Evolutionary conservation across 2,888 invertebrate species (phyloP), one percentile per base, ranked within the genome.

Genomic region (Amphipyra berbera): DNA sequence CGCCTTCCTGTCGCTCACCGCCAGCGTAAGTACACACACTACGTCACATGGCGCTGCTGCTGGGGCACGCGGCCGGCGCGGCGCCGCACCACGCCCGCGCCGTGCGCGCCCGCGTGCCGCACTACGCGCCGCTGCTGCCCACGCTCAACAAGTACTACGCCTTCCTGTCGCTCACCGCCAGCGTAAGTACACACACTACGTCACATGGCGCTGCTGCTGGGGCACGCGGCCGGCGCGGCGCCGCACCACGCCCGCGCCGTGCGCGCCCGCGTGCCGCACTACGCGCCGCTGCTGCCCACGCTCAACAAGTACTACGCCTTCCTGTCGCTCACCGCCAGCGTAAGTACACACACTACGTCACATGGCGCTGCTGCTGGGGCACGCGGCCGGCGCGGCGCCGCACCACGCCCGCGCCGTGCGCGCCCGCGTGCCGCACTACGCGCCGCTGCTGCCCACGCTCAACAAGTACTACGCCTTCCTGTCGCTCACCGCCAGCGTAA

Each of bases 131-230:
- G 64, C 97, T 99, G 96, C 96, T 98, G 78, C 96, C 97, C 63
- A 79, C 79, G 75, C 79, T 79, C 53, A 52, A 97, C 86, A 98
- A 99, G 89, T 98, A 98, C 93, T 97, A 98, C 88, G 98, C 97
- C 87, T 99, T 99, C 91, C 98, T 99, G 97, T 97, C 97, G 92
- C 95, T 99, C 79, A 98, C 98, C 55, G 98, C 97, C 82, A 97
- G 97, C 89, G 97, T 97, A 95, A 96, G 96, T 96, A 37, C 54
- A 44, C 38, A n/a, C 45, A 14, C 33, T 27, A 52, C 58, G 14
- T 45, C 21, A 35, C 47, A 41, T 13, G 33, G 99, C 98, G 14
- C 38, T 21, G n/a, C 38, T 99, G 70, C 95, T 99, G 73, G 99
- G 99, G 5, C 98, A 98, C 91, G 95, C 98, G 81, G 97, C 98